Base-by-base conservation (phyloP, 2,888 invertebrate species). In the Sericinus montela region DNA sequence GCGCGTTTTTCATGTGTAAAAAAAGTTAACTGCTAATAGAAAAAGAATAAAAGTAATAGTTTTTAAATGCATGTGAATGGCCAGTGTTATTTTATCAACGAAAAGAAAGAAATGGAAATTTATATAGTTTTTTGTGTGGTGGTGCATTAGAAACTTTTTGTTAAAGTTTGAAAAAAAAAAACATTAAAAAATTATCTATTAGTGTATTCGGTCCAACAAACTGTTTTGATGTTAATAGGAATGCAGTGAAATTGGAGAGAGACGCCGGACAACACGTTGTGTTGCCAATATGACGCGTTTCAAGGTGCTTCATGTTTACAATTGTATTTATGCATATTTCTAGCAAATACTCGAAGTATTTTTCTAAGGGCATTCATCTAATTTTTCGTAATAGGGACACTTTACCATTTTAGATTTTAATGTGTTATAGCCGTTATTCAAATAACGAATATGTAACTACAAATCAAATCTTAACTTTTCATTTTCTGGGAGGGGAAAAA, bases 231-330 rank as follows among this genome's bases (percentile, higher is more conserved):
- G 56, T 43, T 60, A 59, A 60, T 50, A 59, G 62, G 64, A 66
- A 72, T 73, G 69, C 65, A 60, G 63, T 64, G 67, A 59, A 63
- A 63, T 71, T 65, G 61, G 64, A 60, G 58, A 52, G 57, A 57
- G 59, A 59, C 52, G 53, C 45, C 55, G 57, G 54, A 49, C 57
- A 55, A 56, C 51, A 65, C 56, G 52, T 59, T 57, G 53, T 60
- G 68, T 16, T 78, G 85, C 82, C 84, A 84, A 76, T 56, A 84
- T 82, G 82, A 65, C 58, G 50, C 62, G 59, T 53, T 56, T 59
- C 53, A 61, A 68, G 69, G 69, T 67, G 59, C 63, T 73, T 72
- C 55, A 61, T 75, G 72, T 75, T 76, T 35, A 39, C 43, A 15
- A 44, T 49, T 49, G 19, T 19, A 19, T 19, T 19, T 19, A 19